Evolutionary conservation across 2,113 vertebrate species (phyloP), one percentile per base, ranked within the genome.

Genomic region (Chamaea fasciata): DNA sequence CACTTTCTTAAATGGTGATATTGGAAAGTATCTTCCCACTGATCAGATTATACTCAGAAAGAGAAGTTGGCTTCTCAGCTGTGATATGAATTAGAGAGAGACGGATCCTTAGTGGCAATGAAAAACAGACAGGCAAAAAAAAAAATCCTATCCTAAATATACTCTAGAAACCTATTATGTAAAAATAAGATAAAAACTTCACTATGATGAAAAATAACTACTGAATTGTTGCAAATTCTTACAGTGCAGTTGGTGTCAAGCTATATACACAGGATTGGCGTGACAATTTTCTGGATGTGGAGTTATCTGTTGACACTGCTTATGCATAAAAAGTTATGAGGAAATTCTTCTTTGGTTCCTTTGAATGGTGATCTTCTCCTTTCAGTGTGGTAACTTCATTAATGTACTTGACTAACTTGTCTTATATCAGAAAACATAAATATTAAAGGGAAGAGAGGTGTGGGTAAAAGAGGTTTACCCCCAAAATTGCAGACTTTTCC

Each of bases 231-330:
- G 26, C 13, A 73, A 11, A 14, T 33, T 90, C 52, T 60, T 88
- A 17, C 39, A 47, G 33, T 87, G 47, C 17, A 59, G 3, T 55
- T 75, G 33, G 12, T 86, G 31, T 83, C 9, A 11, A 83, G 19
- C 33, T 90, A 19, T 81, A 31, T 74, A 75, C 96, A 97, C 47
- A 64, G n/a, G 55, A 83, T 59, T 86, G 69, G 39, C 49, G 91
- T 77, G 84, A 78, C 85, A 82, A 20, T 92, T 96, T 70, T 70
- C 69, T 93, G 93, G 39, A 47, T 92, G 37, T 96, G 83, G 77
- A 86, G 44, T 95, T 95, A 93, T 86, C 81, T 94, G 91, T 90
- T 97, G 84, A 59, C 44, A 71, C 39, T 84, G 21, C 57, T 94
- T 96, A 78, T 49, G 47, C 57, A 52, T 89, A 79, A 83, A 86